phyloP scores from a whole-genome alignment of 2,888 invertebrate genomes.

The Drepana falcataria region DNA sequence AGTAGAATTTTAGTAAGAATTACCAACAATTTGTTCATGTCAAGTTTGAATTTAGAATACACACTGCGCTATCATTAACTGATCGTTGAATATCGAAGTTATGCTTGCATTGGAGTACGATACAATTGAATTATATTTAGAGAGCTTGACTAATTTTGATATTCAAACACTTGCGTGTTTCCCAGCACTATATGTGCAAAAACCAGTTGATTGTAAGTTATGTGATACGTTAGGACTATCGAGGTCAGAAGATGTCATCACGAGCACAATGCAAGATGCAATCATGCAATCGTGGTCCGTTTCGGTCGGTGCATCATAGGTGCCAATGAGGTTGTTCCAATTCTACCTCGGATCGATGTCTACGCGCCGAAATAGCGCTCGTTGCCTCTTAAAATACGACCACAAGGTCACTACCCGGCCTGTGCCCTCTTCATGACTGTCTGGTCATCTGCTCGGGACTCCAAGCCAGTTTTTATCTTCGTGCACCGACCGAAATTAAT shows the following conservation, averaged over 20 bases:
- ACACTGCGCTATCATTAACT: too few relatives aligned
- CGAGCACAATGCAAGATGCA: constrained; percentile 17
- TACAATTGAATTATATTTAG: too few relatives aligned
- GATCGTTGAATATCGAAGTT: too few relatives aligned
- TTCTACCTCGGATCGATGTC: constrained; percentile 57
- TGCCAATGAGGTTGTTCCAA: constrained; percentile 67
- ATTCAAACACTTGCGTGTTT: too few relatives aligned
- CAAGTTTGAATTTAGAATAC: too few relatives aligned
- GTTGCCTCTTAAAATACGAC: constrained; percentile 52
- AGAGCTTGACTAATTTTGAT: too few relatives aligned
- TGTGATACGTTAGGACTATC: neutral
- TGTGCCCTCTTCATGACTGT: constrained; percentile 55
- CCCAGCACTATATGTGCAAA: too few relatives aligned
- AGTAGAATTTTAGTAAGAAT: neutral
- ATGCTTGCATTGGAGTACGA: too few relatives aligned
- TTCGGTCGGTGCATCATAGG: constrained; percentile 48
- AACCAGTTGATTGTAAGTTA: too few relatives aligned
- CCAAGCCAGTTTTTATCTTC: constrained; percentile 13
- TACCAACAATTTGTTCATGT: neutral
- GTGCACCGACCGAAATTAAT: neutral
- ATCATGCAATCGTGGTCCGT: constrained; percentile 52
- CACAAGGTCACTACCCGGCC: constrained; percentile 57
- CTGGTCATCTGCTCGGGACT: constrained; percentile 33
- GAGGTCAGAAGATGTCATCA: constrained; percentile 8
- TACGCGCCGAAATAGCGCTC: constrained; percentile 58